Base-by-base conservation (phyloP, 2,797 vertebrate species). In the Cynopterus sphinx region DNA sequence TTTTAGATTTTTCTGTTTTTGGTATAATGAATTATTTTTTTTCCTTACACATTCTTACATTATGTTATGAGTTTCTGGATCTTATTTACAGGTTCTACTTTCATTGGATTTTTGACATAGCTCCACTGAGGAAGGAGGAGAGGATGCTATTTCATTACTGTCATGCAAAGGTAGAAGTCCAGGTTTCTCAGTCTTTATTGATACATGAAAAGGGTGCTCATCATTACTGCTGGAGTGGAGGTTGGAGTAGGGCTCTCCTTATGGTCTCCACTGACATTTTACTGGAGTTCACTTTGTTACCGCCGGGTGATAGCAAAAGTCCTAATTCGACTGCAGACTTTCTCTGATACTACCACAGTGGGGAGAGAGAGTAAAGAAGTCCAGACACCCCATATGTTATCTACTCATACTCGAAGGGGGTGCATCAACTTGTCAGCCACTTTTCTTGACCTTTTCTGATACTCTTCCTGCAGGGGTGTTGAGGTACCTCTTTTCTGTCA, bases 1-100 rank as follows among this genome's bases (percentile, higher is more conserved):
- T 57, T 88, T 91, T 22, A 70, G 43, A 41, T 61, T n/a, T 88
- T 91, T 41, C 12, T 36, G 49, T 61, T 70, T 71, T 43, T 28
- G 26, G 21, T 19, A 16, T 51, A 6, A 31, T 67, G 49, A 57
- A 8, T 71, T 10, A 28, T 39, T 71, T 57, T 39, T 84, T 24
- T n/a, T n/a, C 12, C 8, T 5, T 71, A 16, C 12, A 41, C 19
- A 41, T 63, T 96, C 59, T 67, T 59, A 12, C n/a, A 13, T 65
- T 65, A 11, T 21, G 8, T 70, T 21, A 6, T 13, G 39, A 65
- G 11, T 49, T 16, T 63, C 51, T 73, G 12, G 31, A 53, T 77
- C 33, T 74, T 87, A 46, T 70, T 49, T 90, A 87, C 9, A 39
- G 28, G 31, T 68, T 70, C 3, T 46, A 36, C 36, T 83, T 88